Evolutionary conservation across 2,888 invertebrate genomes (phyloP), one percentile per base, ranked within the genome.

Genomic region (Drosophila acutilabella): DNA sequence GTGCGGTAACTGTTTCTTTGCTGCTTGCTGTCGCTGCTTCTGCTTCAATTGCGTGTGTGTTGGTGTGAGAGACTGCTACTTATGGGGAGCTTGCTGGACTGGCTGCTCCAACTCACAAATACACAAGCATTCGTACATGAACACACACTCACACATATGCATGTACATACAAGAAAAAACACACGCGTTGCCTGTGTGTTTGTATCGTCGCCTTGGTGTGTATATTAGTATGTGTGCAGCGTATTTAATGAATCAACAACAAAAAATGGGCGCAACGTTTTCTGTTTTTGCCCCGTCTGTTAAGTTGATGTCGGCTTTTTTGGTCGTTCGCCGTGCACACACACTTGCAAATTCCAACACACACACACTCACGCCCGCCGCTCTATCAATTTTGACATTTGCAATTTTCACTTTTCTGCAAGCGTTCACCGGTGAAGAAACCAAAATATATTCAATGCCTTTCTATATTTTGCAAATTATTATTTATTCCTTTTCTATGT

Each of bases 231-330:
- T 61, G 65, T 68, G 71, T 68, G 64, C 53, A 71, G 57, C 64
- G 67, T 81, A 71, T 83, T 81, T 81, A 81, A 82, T 90, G 89
- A 90, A 90, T 89, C 84, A 90, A 89, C 90, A 90, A 89, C 88
- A 89, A 87, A 89, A 88, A 81, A 74, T 80, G 90, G 88, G 78
- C 89, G 87, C 80, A 79, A 71, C 71, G 74, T 67, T 74, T 66
- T 75, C 71, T 76, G 64, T 64, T 71, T 71, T 53, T 74, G 72
- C 73, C 57, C 73, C 66, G 71, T 66, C 64, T 64, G 74, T 62
- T 84, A 30, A 30, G 30, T 36, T 36, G 71, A 76, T 78, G 90
- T 89, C 90, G 90, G 89, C 90, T 89, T 90, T 90, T 90, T 89
- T 76, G 86, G 86, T 77, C 83, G 64, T 74, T 74, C 38, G 73